Evolutionary conservation across 2,888 invertebrate species (phyloP).

Genomic region (Balanococcus diminutus): DNA sequence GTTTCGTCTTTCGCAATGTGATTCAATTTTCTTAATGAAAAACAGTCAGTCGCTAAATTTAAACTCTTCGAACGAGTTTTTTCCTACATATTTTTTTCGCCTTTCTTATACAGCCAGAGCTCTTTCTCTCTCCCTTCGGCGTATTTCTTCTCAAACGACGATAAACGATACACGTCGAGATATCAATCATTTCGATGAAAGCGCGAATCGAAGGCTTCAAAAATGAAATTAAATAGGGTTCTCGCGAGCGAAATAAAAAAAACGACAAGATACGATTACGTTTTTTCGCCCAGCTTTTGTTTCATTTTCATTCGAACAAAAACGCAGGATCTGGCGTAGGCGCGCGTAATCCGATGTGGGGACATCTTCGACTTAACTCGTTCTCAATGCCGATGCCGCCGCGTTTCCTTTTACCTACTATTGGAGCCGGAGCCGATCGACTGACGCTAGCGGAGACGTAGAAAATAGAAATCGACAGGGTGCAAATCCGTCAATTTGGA

Average conservation of each 20-base stretch:
- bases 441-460: too few relatives aligned
- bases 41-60: constrained; percentile 16
- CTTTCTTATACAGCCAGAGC: too few relatives aligned
- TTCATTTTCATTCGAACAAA: not conserved
- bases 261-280: not conserved
- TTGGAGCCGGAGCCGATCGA: not conserved
- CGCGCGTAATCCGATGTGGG: not conserved
- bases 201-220: not conserved
- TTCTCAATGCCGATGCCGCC: not conserved
- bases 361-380: not conserved
- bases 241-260: not conserved
- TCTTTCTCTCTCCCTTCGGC: not conserved
- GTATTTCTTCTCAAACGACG: not conserved
- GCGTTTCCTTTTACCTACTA: not conserved
- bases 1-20: not conserved
- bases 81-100: too few relatives aligned
- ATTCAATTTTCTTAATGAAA: constrained; percentile 34
- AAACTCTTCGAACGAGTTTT: not conserved
- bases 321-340: not conserved
- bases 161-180: constrained; percentile 4
- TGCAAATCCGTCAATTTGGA: not conserved
- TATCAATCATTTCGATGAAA: constrained; percentile 28
- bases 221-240: not conserved
- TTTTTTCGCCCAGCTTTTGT: not conserved
- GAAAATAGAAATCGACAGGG: not conserved